These are phyloP conservation scores for Leuciscus idus DNA, from an alignment of 2,113 vertebrate species.

Conservation along the genomic window DNA sequence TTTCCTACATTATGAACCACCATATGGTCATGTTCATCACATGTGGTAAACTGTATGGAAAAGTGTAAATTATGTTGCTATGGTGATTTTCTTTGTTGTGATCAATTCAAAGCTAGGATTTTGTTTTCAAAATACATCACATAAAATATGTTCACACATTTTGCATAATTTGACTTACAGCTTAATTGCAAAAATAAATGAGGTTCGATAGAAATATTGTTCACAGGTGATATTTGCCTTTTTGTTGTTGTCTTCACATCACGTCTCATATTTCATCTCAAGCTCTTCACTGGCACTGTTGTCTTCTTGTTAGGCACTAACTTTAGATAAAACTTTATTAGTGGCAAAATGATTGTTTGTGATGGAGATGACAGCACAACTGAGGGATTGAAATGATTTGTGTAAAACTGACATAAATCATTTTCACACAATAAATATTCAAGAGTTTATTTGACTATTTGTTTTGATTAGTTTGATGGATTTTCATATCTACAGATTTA, in stretches of 20 bases:
- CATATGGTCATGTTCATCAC: neutral
- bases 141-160: neutral
- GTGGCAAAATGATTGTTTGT: neutral
- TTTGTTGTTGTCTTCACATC: neutral
- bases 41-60: neutral
- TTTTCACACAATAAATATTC: neutral
- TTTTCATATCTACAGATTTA: slow-evolving; percentile 13
- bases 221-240: neutral
- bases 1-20: neutral
- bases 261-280: neutral
- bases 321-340: neutral
- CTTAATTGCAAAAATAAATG: neutral
- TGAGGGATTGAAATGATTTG: neutral
- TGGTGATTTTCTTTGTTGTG: neutral
- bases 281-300: neutral
- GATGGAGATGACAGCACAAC: neutral
- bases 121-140: neutral
- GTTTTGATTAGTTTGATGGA: slow-evolving; percentile 5
- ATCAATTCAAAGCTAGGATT: neutral
- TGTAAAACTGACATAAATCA: neutral
- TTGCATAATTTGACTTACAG: neutral
- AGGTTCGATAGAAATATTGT: neutral
- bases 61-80: neutral
- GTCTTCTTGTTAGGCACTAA: neutral
- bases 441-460: neutral